phyloP scores from a whole-genome alignment of 2,113 vertebrate species.

The Mastomys natalensis region DNA sequence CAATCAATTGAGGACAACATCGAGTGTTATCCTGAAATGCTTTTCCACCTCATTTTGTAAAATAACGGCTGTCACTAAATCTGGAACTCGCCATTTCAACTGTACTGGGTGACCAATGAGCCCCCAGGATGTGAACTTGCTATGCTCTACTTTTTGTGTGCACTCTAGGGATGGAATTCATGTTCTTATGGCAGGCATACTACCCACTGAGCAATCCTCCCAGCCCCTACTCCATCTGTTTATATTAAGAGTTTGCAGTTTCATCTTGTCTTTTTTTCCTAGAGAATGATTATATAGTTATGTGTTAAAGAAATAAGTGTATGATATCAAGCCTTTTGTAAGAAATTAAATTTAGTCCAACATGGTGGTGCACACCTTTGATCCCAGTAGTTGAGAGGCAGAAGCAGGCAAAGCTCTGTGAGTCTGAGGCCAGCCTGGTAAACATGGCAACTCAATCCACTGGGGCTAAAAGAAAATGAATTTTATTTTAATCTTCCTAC shows the following conservation, averaged over 20 bases:
- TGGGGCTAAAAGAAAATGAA: not conserved
- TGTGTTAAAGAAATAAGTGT: slow-evolving; percentile 29
- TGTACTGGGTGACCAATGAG: not conserved
- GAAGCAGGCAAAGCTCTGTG: not conserved
- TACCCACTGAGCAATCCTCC: not conserved
- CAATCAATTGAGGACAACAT: not conserved
- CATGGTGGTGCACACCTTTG: not conserved
- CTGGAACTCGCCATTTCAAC: not conserved
- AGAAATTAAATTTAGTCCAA: not conserved
- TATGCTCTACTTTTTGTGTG: not conserved
- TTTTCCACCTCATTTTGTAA: not conserved
- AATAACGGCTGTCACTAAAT: not conserved
- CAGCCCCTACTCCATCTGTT: not conserved
- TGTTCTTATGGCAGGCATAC: not conserved
- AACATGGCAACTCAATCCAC: no score
- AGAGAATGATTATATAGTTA: not conserved
- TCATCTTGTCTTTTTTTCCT: not conserved
- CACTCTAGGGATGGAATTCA: not conserved
- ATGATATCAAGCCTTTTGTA: not conserved
- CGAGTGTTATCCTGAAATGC: not conserved
- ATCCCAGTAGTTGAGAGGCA: not conserved
- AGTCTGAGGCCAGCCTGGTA: not conserved
- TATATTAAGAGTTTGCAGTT: not conserved
- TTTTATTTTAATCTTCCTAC: slow-evolving; percentile 11
- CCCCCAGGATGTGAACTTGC: no score